These are phyloP conservation scores for Brachionus rubens DNA, from an alignment of 1,140 invertebrate species.

Conservation along the genomic window DNA sequence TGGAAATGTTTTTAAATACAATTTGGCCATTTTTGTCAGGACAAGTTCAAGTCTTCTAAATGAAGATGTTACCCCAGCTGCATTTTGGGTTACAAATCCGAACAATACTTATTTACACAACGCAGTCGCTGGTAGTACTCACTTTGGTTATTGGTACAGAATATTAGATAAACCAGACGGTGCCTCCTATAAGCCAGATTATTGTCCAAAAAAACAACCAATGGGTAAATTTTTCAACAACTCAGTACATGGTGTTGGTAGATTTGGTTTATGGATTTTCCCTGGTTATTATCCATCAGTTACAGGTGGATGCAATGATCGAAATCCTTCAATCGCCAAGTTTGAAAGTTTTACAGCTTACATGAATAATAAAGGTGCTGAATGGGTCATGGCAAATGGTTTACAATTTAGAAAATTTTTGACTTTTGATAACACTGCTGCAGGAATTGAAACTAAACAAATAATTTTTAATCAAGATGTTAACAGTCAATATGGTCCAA, in stretches of 20 bases:
- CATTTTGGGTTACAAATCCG: slow-evolving; percentile 56
- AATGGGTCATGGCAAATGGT: slow-evolving; percentile 52
- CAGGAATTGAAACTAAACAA: slow-evolving; percentile 48
- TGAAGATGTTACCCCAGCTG: slow-evolving; percentile 57
- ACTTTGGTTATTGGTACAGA: slow-evolving; percentile 58
- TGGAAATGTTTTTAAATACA: slow-evolving; percentile 54
- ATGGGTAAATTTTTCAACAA: slow-evolving; percentile 55
- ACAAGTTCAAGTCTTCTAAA: slow-evolving; percentile 56
- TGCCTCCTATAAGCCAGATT: slow-evolving; percentile 51
- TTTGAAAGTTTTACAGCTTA: slow-evolving; percentile 48
- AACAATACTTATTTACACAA: slow-evolving; percentile 56
- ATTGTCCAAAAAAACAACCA: slow-evolving; percentile 52
- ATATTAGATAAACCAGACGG: slow-evolving; percentile 56
- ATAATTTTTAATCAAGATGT: background rate
- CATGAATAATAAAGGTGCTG: slow-evolving; percentile 49
- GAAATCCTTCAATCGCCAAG: slow-evolving; percentile 28
- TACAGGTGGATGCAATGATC: slow-evolving; percentile 39
- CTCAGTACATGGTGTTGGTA: slow-evolving; percentile 55
- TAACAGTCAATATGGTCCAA: background rate
- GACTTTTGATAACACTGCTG: slow-evolving; percentile 51
- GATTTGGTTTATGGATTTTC: slow-evolving; percentile 59
- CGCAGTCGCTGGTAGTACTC: slow-evolving; percentile 54
- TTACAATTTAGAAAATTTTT: slow-evolving; percentile 53
- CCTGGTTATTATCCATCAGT: slow-evolving; percentile 50
- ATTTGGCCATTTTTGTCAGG: slow-evolving; percentile 54